These are phyloP conservation scores for Thryonomys swinderianus DNA, from an alignment of 2,113 vertebrate genomes.

Conservation along the genomic window DNA sequence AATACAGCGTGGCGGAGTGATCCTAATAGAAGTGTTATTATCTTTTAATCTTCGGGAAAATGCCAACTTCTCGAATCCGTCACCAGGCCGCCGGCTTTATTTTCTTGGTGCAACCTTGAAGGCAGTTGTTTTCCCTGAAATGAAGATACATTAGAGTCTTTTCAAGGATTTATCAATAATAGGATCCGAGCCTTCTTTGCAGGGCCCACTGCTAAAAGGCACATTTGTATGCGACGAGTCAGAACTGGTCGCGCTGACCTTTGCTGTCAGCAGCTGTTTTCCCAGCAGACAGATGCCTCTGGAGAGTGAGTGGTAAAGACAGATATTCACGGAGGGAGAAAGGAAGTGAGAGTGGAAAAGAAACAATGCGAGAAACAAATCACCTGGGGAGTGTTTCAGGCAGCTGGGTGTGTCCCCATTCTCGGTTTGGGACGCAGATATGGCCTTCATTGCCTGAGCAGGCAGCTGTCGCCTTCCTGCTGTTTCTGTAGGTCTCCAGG, in stretches of 20 bases:
- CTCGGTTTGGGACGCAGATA: fast-evolving
- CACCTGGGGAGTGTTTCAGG: neutral
- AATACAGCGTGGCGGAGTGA: slow-evolving; percentile 89
- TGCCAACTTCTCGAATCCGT: slow-evolving; percentile 85
- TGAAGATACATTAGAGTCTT: slow-evolving; percentile 88
- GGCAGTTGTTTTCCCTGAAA: slow-evolving; percentile 86
- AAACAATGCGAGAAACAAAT: slow-evolving; percentile 29
- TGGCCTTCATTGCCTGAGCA: neutral
- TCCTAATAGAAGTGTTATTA: slow-evolving; percentile 91
- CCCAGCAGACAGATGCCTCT: slow-evolving; percentile 84
- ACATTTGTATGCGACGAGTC: slow-evolving; percentile 85
- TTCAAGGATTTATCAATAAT: slow-evolving; percentile 90
- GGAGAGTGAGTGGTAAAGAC: slow-evolving; percentile 80
- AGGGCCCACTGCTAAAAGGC: slow-evolving; percentile 83
- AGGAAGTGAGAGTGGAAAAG: neutral
- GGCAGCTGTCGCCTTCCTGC: neutral
- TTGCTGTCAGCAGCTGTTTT: slow-evolving; percentile 86
- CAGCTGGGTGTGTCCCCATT: slow-evolving; percentile 30
- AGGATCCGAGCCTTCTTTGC: slow-evolving; percentile 79
- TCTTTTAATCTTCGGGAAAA: slow-evolving; percentile 91
- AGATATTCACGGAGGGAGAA: slow-evolving; percentile 44
- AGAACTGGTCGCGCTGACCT: slow-evolving; percentile 85
- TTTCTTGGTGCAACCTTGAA: slow-evolving; percentile 87
- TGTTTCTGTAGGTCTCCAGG: neutral
- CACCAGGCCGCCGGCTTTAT: slow-evolving; percentile 81